These are phyloP conservation scores for Myodes glareolus DNA, from an alignment of 2,113 vertebrate genomes.

Conservation along the genomic window DNA sequence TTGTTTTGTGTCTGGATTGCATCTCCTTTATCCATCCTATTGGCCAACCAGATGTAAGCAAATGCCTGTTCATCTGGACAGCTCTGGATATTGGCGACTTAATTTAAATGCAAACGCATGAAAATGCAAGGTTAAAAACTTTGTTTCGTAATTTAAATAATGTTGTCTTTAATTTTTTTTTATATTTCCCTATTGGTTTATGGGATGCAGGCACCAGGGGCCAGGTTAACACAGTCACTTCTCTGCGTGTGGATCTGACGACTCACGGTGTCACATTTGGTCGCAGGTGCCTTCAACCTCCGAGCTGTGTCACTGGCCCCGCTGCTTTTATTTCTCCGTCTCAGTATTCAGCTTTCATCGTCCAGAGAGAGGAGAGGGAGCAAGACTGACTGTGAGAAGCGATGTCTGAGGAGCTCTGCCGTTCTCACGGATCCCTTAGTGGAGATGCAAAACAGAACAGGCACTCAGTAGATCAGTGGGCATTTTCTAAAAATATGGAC, in stretches of 20 bases:
- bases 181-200: too few relatives aligned
- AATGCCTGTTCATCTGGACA: neutral
- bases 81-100: neutral
- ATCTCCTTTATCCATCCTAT: neutral
- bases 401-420: neutral
- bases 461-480: neutral
- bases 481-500: constrained; percentile 31
- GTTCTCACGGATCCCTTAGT: neutral
- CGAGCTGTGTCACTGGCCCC: neutral
- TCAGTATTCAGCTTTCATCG: neutral
- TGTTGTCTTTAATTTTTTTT: neutral
- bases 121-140: neutral
- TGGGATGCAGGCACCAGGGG: neutral
- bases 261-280: neutral
- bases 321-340: neutral
- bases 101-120: neutral
- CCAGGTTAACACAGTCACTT: neutral
- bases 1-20: neutral
- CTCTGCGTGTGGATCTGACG: neutral
- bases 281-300: neutral
- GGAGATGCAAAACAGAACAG: neutral
- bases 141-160: neutral
- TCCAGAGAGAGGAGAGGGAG: neutral
- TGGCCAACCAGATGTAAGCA: neutral
- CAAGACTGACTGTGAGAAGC: neutral